A percentile compares a stretch with the other conserved stretches of the same genome.
phyloP scores from a whole-genome alignment of 1,140 invertebrate genomes.

The Achatina immaculata region DNA sequence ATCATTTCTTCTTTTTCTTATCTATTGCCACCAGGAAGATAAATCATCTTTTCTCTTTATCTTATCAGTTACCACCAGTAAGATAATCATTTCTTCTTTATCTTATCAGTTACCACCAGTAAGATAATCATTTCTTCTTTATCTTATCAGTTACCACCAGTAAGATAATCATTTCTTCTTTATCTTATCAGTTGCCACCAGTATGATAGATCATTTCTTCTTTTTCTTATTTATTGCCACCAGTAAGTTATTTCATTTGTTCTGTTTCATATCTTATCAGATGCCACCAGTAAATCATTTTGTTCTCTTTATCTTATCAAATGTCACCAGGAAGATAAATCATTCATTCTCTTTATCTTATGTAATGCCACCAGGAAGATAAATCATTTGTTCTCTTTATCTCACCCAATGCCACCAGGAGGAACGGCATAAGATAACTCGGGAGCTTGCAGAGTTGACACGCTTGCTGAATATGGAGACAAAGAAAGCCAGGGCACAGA shows the following conservation, averaged over 20 bases:
- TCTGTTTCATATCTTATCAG: background rate
- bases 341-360: background rate
- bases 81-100: too few relatives aligned
- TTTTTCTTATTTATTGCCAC: background rate
- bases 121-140: too few relatives aligned
- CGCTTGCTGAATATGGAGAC: slow-evolving; percentile 66
- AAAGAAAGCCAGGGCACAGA: slow-evolving; percentile 59
- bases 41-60: too few relatives aligned
- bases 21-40: slow-evolving; percentile 55
- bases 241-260: background rate
- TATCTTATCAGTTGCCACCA: too few relatives aligned
- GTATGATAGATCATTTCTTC: too few relatives aligned
- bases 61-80: too few relatives aligned
- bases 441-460: slow-evolving; percentile 65
- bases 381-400: background rate
- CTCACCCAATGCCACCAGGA: slow-evolving; percentile 44
- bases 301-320: background rate
- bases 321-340: background rate
- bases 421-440: slow-evolving; percentile 61
- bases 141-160: too few relatives aligned
- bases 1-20: too few relatives aligned
- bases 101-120: too few relatives aligned
- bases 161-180: too few relatives aligned
- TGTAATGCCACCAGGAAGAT: background rate
- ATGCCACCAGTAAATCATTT: background rate